Evolutionary conservation across 92 coral and sea anemone species (phyloP).

Genomic region (Porites lobata): DNA sequence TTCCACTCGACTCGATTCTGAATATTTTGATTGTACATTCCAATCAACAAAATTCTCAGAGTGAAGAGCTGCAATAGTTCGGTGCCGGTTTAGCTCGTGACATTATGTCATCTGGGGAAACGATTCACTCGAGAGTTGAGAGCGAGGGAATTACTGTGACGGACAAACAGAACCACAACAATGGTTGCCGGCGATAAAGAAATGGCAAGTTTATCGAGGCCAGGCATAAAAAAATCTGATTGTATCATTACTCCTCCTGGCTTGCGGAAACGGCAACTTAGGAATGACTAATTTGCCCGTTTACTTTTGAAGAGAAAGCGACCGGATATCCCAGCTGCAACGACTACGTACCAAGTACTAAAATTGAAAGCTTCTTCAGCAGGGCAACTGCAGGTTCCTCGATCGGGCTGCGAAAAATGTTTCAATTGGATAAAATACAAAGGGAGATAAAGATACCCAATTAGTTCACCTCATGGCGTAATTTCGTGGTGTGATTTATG

Average conservation of each 20-base stretch:
- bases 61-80: neutral
- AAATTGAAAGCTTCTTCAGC: neutral
- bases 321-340: neutral
- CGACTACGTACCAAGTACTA: neutral
- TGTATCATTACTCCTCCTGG: neutral
- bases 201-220: neutral
- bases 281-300: neutral
- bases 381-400: neutral
- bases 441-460: neutral
- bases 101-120: constrained; percentile 2
- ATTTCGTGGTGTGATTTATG: neutral
- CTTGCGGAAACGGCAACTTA: neutral
- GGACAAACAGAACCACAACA: constrained; percentile 1
- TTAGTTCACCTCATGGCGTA: neutral
- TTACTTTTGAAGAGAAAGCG: neutral
- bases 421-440: neutral
- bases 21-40: constrained; percentile 1
- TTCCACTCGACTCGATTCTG: neutral
- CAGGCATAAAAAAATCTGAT: neutral
- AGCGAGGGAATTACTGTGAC: neutral
- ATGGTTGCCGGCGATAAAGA: neutral
- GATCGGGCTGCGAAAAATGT: neutral
- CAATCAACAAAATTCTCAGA: neutral
- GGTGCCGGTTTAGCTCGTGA: neutral
- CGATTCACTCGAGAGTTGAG: neutral